Evolutionary conservation across 2,888 invertebrate genomes (phyloP), one percentile per base, ranked within the genome.

Genomic region (Apamea anceps): DNA sequence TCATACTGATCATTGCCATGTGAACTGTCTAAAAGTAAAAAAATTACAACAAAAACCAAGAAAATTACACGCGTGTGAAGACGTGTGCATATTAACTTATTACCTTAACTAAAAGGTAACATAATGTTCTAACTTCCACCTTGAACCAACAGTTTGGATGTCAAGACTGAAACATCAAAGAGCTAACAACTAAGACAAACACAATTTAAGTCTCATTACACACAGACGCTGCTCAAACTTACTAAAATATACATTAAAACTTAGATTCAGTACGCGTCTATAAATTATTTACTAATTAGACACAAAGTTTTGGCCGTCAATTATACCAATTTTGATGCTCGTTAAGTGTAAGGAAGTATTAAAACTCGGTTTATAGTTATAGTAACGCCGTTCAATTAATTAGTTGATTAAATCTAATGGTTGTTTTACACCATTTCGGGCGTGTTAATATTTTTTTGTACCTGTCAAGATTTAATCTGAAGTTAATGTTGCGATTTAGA

Each of bases 221-320:
- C 65, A 72, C 86, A 86, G 82, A 82, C 82, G 79, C 48, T 82
- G 67, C 85, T 81, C 71, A 75, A 86, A 87, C 86, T 86, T 78
- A 87, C 87, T 85, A 28, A 86, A 85, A 87, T 87, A 81, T 79
- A 87, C 85, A 85, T 86, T 86, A 75, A 81, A 85, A 81, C 81
- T 74, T 65, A 87, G 78, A 87, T 85, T 81, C 78, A 81, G 75
- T 72, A 62, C 65, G 62, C 71, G 42, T 70, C 73, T 66, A 87
- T 87, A 76, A 81, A 81, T 85, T 85, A 87, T 81, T 79, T 81
- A 76, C 75, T 76, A 87, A 87, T 86, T 85, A 87, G 74, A 77
- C 67, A 76, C 73, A 72, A 60, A 87, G 73, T 85, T 87, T 77
- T 18, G 70, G 63, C 28, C 81, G 78, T 79, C 85, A 87, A 87